Base-by-base conservation (phyloP, 2,113 vertebrate genomes). In the Picathartes gymnocephalus region DNA sequence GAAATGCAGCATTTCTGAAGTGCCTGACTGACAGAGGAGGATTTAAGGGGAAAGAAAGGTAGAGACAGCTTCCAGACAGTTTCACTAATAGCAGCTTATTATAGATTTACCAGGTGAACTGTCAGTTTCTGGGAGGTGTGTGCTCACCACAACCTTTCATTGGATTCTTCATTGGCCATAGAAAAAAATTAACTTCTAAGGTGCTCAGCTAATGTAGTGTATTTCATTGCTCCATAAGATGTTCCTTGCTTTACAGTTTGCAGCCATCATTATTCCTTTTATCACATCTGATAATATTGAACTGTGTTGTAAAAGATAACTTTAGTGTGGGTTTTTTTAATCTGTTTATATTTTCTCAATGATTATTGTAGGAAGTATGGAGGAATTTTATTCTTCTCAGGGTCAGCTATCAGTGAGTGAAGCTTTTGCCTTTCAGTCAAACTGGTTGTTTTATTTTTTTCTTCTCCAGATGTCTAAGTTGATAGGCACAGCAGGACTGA, bases 61-160 rank as follows among this genome's bases (percentile, higher is more conserved):
- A 79, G 79, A 93, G 57, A 45, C 6, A 1, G 19, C 30, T 93
- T 84, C 72, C 77, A 73, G 51, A 68, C 69, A 74, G 66, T 92
- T 93, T 87, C 62, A 72, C 81, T 97, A 95, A 96, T 86, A 95
- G 86, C 80, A 81, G 71, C 57, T 79, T 82, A 51, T 91, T 87
- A 66, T 66, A 92, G 93, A 95, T 93, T 87, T 88, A 93, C 79
- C 58, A 91, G 90, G 79, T 78, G 92, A 95, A 42, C 72, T 77
- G 84, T 79, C 72, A 44, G 31, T 54, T 93, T 84, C 51, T 81
- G 28, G 17, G 84, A 88, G 79, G 80, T 90, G 15, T 72, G 64
- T 81, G 44, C 76, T 95, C 72, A 64, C 76, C 66, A 57, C 90
- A 81, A 2, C 39, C 42, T 81, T 81, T 85, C 51, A 66, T 76